Conservation (phyloP, 2,888 invertebrate genomes). For the Sinodicranocentrus sp. region DNA sequence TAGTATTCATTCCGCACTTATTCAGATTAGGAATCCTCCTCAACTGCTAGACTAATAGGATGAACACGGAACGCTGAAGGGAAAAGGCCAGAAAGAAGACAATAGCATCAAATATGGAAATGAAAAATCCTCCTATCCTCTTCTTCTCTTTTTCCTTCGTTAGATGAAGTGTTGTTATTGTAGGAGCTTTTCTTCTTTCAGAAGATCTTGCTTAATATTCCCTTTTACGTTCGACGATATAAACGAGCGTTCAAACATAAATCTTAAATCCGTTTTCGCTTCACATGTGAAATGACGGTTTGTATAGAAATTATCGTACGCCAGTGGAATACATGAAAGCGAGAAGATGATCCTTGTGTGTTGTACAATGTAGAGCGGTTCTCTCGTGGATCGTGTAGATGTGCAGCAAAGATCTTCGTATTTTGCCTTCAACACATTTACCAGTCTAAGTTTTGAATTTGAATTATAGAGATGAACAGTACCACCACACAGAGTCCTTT, state of each 20-base stretch:
- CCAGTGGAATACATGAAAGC: conserved; percentile 1
- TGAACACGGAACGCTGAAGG: conserved; percentile 34
- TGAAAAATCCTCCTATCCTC: conserved; percentile 65
- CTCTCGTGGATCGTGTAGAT: not conserved
- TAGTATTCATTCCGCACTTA: not conserved
- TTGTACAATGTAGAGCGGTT: conserved; percentile 45
- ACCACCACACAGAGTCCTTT: not conserved
- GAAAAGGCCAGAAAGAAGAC: conserved; percentile 48
- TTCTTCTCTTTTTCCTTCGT: not conserved
- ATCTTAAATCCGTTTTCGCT: conserved; percentile 10
- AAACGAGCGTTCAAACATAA: conserved; percentile 43
- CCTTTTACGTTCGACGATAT: conserved; percentile 55
- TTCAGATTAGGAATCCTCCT: conserved; percentile 1
- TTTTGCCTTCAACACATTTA: conserved; percentile 37
- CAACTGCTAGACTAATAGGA: conserved; percentile 23
- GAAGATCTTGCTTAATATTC: not conserved
- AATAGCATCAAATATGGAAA: conserved; percentile 68
- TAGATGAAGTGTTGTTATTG: conserved; percentile 10
- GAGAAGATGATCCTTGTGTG: conserved; percentile 15
- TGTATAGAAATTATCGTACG: not conserved
- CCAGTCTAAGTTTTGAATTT: conserved; percentile 20
- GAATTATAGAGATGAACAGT: conserved; percentile 17
- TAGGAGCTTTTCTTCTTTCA: conserved; percentile 32
- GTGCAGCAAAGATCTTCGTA: too few relatives aligned
- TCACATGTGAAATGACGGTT: conserved; percentile 10